Evolutionary conservation across 2,888 invertebrate genomes (phyloP).

Genomic region (Gymnoscelis rufifasciata): DNA sequence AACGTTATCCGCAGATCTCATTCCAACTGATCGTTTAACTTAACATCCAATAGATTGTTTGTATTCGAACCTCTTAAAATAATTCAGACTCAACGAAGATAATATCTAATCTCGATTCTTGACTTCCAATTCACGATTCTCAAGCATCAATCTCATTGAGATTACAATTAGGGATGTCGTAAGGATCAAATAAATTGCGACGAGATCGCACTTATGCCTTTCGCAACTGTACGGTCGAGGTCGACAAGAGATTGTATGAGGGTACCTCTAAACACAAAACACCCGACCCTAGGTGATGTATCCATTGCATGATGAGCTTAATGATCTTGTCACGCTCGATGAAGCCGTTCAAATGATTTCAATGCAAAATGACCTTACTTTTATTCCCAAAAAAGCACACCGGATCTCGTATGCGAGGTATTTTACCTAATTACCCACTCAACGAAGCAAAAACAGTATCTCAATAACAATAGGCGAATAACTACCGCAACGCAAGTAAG

Average conservation of each 20-base stretch:
- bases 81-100: constrained; percentile 5
- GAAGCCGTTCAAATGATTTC: constrained; percentile 8
- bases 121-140: constrained; percentile 25
- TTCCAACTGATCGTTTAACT: too few species aligned
- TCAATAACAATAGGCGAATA: constrained; percentile 15
- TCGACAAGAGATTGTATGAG: constrained; percentile 28
- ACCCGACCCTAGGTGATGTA: constrained; percentile 29
- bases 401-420: constrained; percentile 19
- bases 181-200: constrained; percentile 33
- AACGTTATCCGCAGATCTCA: too few species aligned
- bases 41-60: neutral
- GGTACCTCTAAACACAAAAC: constrained; percentile 21
- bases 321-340: constrained; percentile 30
- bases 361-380: constrained; percentile 27
- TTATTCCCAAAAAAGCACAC: constrained; percentile 24
- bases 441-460: constrained; percentile 12
- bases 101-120: constrained; percentile 11
- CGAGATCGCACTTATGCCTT: constrained; percentile 31
- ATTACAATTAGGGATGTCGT: constrained; percentile 35
- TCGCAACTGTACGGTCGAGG: constrained; percentile 30
- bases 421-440: constrained; percentile 18
- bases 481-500: constrained; percentile 18
- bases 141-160: constrained; percentile 32
- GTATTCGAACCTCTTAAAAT: constrained; percentile 13
- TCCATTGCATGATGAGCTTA: constrained; percentile 28